Conservation (phyloP, 2,797 vertebrate genomes). For the Hydrocynus forskahlii region DNA sequence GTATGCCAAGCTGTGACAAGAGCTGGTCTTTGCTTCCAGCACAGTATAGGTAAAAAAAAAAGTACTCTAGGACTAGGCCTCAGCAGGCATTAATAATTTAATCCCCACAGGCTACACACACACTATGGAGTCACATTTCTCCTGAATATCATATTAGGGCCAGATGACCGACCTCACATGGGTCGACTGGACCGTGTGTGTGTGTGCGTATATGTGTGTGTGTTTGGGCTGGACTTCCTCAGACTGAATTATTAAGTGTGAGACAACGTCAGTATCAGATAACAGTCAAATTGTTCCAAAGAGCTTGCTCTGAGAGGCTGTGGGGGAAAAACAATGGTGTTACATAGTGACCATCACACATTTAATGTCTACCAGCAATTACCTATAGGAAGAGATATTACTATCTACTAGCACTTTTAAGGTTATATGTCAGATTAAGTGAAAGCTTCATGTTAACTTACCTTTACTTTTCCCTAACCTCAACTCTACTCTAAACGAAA, state of each 20-base stretch:
- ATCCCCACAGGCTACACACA: constrained; percentile 54
- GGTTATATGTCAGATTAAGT: background rate
- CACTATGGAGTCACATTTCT: constrained; percentile 68
- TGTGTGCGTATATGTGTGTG: constrained; percentile 58
- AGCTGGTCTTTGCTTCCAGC: background rate
- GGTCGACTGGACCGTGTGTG: constrained; percentile 61
- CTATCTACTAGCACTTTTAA: background rate
- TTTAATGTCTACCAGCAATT: background rate
- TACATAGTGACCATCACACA: background rate
- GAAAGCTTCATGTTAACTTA: background rate
- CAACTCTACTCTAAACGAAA: background rate
- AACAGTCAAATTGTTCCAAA: constrained; percentile 45
- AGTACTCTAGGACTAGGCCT: constrained; percentile 57
- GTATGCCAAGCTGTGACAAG: background rate
- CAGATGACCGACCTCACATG: constrained; percentile 68
- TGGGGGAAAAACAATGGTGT: constrained; percentile 1
- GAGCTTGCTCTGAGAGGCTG: constrained; percentile 27
- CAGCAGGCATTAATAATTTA: constrained; percentile 72
- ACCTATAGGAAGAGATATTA: background rate
- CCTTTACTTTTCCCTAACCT: background rate
- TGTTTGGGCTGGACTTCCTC: constrained; percentile 54
- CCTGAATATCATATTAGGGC: constrained; percentile 72
- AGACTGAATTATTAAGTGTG: constrained; percentile 73
- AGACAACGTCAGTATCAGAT: constrained; percentile 57
- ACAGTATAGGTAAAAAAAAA: constrained; percentile 25